Conservation (phyloP, 1,140 invertebrate species). For the Scylla paramamosain region DNA sequence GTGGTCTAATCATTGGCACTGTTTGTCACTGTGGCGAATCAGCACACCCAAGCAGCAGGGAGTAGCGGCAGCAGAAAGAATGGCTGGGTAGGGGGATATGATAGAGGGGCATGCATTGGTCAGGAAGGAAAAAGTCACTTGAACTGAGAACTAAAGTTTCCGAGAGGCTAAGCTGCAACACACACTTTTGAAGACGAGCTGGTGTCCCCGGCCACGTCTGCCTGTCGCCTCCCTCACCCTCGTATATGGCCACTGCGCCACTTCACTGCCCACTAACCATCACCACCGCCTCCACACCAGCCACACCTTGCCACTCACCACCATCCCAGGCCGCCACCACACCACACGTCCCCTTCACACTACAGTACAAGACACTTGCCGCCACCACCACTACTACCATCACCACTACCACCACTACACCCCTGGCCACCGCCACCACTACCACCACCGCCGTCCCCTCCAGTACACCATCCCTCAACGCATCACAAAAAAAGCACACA, state of each 20-base stretch:
- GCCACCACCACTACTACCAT: not conserved
- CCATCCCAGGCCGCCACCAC: not conserved
- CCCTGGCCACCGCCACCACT: not conserved
- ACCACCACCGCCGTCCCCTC: not conserved
- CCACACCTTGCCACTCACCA: not conserved
- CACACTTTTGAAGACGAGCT: not conserved
- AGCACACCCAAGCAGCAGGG: not conserved
- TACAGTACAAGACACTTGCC: not conserved
- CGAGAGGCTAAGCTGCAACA: not conserved
- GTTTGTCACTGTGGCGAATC: not conserved
- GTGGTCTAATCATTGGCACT: not conserved
- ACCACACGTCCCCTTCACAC: not conserved
- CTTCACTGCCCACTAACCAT: not conserved
- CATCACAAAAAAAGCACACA: slow-evolving; percentile 11
- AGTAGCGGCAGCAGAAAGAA: not conserved
- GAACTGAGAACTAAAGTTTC: not conserved
- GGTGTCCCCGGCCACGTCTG: not conserved
- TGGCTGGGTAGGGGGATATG: not conserved
- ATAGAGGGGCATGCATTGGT: no score
- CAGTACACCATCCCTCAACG: not conserved
- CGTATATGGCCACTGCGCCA: not conserved
- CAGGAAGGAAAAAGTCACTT: not conserved
- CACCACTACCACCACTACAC: not conserved
- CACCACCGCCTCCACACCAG: not conserved
- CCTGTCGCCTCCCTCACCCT: not conserved